These are phyloP conservation scores for Matsumurasca onukii DNA, from an alignment of 1,140 invertebrate genomes.

Conservation along the genomic window DNA sequence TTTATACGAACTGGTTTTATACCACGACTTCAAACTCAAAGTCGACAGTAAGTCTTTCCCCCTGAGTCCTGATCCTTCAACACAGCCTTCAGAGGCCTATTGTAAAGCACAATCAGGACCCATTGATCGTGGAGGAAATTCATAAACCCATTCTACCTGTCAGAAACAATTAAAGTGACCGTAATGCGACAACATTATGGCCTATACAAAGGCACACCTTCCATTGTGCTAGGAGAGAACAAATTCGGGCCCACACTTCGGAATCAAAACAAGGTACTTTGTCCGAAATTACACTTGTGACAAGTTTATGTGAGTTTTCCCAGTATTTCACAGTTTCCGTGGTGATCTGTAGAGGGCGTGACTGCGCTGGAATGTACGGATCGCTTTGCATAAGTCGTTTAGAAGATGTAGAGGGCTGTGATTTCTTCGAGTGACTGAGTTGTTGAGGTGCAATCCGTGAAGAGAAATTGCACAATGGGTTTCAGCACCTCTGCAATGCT, in stretches of 20 bases:
- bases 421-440: too few species aligned
- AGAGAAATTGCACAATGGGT: neutral
- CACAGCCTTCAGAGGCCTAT: too few species aligned
- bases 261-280: slow-evolving; percentile 25
- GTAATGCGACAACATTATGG: slow-evolving; percentile 21
- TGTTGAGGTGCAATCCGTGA: neutral
- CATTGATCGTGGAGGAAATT: slow-evolving; percentile 1
- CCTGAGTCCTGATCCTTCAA: too few species aligned
- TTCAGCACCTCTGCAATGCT: too few species aligned
- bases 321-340: neutral
- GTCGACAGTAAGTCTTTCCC: too few species aligned
- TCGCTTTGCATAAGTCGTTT: neutral
- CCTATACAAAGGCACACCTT: slow-evolving; percentile 19
- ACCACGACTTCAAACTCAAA: too few species aligned
- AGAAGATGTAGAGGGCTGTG: neutral
- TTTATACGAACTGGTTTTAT: too few species aligned
- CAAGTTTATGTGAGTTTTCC: slow-evolving; percentile 23
- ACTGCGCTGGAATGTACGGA: neutral
- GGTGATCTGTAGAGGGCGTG: neutral
- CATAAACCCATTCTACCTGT: slow-evolving; percentile 14
- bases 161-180: slow-evolving; percentile 16
- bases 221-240: slow-evolving; percentile 16
- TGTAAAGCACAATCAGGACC: slow-evolving; percentile 12
- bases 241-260: slow-evolving; percentile 23
- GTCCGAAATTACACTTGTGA: slow-evolving; percentile 18